Evolutionary conservation across 2,888 invertebrate species (phyloP).

Genomic region (Stratiomys singularior): DNA sequence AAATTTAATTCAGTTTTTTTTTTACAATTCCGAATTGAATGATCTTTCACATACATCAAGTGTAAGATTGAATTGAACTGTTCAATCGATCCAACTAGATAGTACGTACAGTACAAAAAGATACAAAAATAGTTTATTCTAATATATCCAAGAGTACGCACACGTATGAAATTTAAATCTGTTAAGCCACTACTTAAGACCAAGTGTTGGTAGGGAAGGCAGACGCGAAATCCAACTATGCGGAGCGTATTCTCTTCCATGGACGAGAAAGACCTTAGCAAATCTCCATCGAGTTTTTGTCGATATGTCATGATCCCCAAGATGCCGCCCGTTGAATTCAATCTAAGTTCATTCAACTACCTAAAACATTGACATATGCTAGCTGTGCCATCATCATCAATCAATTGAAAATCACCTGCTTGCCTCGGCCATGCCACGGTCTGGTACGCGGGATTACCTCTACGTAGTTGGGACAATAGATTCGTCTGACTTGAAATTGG

Average conservation of each 20-base stretch:
- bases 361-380: constrained; percentile 35
- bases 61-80: too few relatives aligned
- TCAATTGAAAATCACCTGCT: constrained; percentile 37
- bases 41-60: too few relatives aligned
- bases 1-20: too few relatives aligned
- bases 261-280: not conserved
- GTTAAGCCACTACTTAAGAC: constrained; percentile 18
- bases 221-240: constrained; percentile 9
- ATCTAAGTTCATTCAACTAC: constrained; percentile 32
- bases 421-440: not conserved
- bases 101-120: too few relatives aligned
- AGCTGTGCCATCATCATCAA: constrained; percentile 29
- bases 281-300: constrained; percentile 13
- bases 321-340: constrained; percentile 22
- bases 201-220: not conserved
- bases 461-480: not conserved
- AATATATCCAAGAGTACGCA: not conserved
- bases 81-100: too few relatives aligned
- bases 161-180: not conserved
- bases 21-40: too few relatives aligned
- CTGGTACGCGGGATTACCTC: not conserved
- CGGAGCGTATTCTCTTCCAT: not conserved
- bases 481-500: not conserved
- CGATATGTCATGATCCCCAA: constrained; percentile 24
- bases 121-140: too few relatives aligned